Base-by-base conservation (phyloP, 2,888 invertebrate genomes). In the Pollenia labialis region DNA sequence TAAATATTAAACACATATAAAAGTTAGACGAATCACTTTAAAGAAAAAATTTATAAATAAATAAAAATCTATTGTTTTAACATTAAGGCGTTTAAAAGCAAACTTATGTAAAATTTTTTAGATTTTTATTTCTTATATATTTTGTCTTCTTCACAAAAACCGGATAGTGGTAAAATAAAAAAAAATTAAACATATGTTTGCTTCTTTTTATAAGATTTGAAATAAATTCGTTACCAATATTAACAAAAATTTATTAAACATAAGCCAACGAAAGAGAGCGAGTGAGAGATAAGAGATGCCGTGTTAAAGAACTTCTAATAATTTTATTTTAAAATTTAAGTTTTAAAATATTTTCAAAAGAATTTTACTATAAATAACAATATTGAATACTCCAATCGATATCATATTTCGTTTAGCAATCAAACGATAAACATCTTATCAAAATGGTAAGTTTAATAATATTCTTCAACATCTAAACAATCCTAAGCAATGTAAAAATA, bases 341-440 rank as follows among this genome's bases (percentile, higher is more conserved):
- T 48, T 54, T 60, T 52, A 0, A 77, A 56, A 16, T 52, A n/a
- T 50, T 52, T 16, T 4, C 32, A 32, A 8, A 16, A 84, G 14
- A 75, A 64, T 79, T 85, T 81, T 76, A 7, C 75, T 86, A 86
- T 86, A 86, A 83, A 86, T 83, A 86, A 42, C 32, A 68, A 71
- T 76, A 74, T 52, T 48, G 9, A 44, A 48, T 11, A 12, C 66
- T 76, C 23, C 8, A 48, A 64, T 16, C 52, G 16, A 56, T 68
- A 81, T 81, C 87, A 87, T 16, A 77, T 44, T 56, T 81, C 18
- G 68, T 84, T 77, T 32, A 76, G 68, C 77, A 44, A 42, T 58
- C 72, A 68, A 54, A 62, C 62, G n/a, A 71, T 54, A 60, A 77
- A 77, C 84, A 76, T 60, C 79, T 60, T 54, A 54, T 46, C 40